phyloP scores from a whole-genome alignment of 2,113 vertebrate species.

The Triplophysa siluroides region DNA sequence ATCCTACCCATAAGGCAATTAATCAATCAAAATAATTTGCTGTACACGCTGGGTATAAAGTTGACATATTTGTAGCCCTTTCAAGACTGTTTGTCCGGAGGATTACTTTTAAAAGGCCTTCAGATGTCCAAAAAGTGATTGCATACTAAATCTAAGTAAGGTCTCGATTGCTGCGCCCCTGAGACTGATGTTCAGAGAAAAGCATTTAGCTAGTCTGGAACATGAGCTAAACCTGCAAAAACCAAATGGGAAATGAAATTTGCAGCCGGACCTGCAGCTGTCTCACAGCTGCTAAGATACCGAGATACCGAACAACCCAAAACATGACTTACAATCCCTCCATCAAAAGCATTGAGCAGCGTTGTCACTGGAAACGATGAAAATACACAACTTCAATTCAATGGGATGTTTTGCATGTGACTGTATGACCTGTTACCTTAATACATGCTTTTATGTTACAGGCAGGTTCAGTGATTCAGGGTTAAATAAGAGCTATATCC shows the following conservation, averaged over 20 bases:
- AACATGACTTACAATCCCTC: not conserved
- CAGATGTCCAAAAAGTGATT: slow-evolving; percentile 34
- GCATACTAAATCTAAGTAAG: slow-evolving; percentile 42
- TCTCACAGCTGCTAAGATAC: slow-evolving; percentile 40
- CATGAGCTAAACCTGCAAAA: slow-evolving; percentile 51
- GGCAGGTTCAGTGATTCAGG: not conserved
- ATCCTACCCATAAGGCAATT: not conserved
- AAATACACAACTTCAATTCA: not conserved
- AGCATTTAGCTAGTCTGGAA: slow-evolving; percentile 50
- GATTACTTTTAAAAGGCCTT: slow-evolving; percentile 21
- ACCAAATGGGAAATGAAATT: slow-evolving; percentile 48
- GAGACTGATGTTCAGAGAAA: slow-evolving; percentile 48
- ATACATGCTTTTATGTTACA: not conserved
- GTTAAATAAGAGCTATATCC: not conserved
- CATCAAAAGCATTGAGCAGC: not conserved
- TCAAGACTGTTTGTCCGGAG: slow-evolving; percentile 2
- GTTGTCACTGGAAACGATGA: slow-evolving; percentile 10
- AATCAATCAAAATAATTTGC: not conserved
- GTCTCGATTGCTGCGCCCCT: slow-evolving; percentile 54
- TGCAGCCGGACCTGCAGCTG: slow-evolving; percentile 18
- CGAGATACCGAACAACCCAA: slow-evolving; percentile 1
- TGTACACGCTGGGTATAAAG: not conserved
- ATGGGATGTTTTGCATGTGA: too few species aligned
- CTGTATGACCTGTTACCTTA: too few species aligned
- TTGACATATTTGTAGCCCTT: slow-evolving; percentile 24